Base-by-base conservation (phyloP, 2,113 vertebrate genomes). In the Amia ocellicauda region DNA sequence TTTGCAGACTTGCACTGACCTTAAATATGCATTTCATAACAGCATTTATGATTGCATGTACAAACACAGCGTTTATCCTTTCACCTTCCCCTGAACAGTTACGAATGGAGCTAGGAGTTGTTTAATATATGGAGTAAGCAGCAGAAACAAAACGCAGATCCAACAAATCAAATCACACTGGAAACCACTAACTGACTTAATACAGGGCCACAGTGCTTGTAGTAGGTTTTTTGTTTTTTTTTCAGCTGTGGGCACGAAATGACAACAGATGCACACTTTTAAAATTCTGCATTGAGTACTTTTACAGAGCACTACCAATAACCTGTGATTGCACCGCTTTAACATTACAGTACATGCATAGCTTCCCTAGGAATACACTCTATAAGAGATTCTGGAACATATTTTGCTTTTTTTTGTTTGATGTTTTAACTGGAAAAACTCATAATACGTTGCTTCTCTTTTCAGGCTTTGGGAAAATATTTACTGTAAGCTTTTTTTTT, bases 311-410 rank as follows among this genome's bases (percentile, higher is more conserved):
- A 89, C 86, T 84, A 85, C 83, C 87, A 84, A 87, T 74, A 84
- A 86, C 87, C 88, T 86, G 87, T 83, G 82, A 84, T 88, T 87
- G 86, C 84, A 88, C 85, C 70, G 86, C 83, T 74, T 64, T 69
- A 75, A 90, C 80, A 77, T 77, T 74, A 86, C 80, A 80, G 83
- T 74, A 83, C 91, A 88, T 94, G 91, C 90, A 88, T 85, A 87
- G 86, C 87, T 87, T 86, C 69, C 82, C 83, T 84, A 83, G 79
- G 68, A 79, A 86, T 84, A 85, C 84, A 78, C 77, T 78, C 79
- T 79, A 88, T 76, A 73, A 75, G 83, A 83, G 81, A 83, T 79
- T 86, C 80, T 76, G 60, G 41, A 72, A 81, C 29, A 74, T 79
- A 51, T 64, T 60, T 64, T 16, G 62, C 55, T 58, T 58, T 49